Evolutionary conservation across 1,140 invertebrate genomes (phyloP), one percentile per base, ranked within the genome.

Genomic region (Leptinotarsa texana): DNA sequence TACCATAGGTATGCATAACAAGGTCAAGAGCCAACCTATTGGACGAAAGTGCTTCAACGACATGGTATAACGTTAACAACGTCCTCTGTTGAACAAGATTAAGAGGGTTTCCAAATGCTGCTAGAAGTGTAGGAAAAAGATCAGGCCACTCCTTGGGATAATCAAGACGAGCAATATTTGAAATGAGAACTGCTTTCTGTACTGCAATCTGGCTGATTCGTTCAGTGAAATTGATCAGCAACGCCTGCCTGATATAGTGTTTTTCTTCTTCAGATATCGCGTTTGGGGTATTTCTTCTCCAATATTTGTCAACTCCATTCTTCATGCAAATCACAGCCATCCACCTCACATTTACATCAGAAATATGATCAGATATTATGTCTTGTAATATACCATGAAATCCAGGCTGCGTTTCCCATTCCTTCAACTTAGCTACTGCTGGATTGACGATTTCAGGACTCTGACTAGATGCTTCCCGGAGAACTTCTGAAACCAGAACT

Each of bases 271-370:
- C 92, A 0, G 88, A 83, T 77, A 97, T 93, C 3, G 91, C 92
- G 86, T 93, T 90, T 3, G 93, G 91, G 1, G 94, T 92, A 84
- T 90, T 93, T 83, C 91, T 92, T 70, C 33, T 42, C 8, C 33
- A 99, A 83, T 97, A 97, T 74, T 91, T 92, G 77, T 98, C 96
- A 17, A 98, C 90, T 1, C 96, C 96, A 89, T 97, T 98, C 85
- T 98, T 98, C 78, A 98, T 92, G 86, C 93, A 98, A 75, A 98
- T 89, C 13, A 96, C 92, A 42, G 96, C 95, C 84, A 98, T 90
- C 93, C 95, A 98, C 80, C 97, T 89, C 0, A 97, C 92, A 87
- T 96, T 96, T 1, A 92, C 86, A 81, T 94, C 92, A 70, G 96
- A 88, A n/a, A 89, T 88, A 84, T 94, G 90, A 84, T 96, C 93